Evolutionary conservation across 2,888 invertebrate species (phyloP), one percentile per base, ranked within the genome.

Genomic region (Xiphydria camelus): DNA sequence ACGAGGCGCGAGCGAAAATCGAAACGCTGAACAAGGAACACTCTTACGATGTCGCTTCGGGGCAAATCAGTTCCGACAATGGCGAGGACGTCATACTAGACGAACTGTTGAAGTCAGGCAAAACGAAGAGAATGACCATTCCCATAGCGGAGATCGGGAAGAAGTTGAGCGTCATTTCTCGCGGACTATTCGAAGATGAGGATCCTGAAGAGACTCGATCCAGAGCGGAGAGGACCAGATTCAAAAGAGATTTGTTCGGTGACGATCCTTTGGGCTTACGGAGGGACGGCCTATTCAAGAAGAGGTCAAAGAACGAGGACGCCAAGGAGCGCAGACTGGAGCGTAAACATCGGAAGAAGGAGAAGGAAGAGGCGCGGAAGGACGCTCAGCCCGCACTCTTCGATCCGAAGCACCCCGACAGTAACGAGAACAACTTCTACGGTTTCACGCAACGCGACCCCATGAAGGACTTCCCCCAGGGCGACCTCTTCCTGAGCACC

Each of bases 391-490:
- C 49, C 0, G 33, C 36, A 4, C 31, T 40, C 18, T 48, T 51
- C 12, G 51, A 52, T 31, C 20, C 33, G 2, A 34, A 22, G 4
- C 36, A 17, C 4, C 25, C 17, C 6, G 56, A 60, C 4, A 65
- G 53, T 39, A 43, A 14, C 1, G 65, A 68, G 6, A 59, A 64
- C 20, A 53, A 57, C 23, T 70, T 68, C 32, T 62, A 59, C 15
- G 66, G 62, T 2, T 62, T 69, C 41, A 42, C 49, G 5, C 26
- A 42, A 12, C 48, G 36, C 9, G 47, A 59, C 4, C 59, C 65
- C 0, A 4, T 47, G 1, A 42, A 49, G 7, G 51, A 50, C 12
- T 70, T 66, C 12, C 64, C 66, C 0, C 21, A 52, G 1, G 62
- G 58, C 1, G 65, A 70, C 14, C 47, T 67, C 5, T 59, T 55